Percentiles rank a stretch among this genome's conserved stretches.
Evolutionary conservation across 1,140 invertebrate genomes (phyloP).

Genomic region (Helicoverpa zea): DNA sequence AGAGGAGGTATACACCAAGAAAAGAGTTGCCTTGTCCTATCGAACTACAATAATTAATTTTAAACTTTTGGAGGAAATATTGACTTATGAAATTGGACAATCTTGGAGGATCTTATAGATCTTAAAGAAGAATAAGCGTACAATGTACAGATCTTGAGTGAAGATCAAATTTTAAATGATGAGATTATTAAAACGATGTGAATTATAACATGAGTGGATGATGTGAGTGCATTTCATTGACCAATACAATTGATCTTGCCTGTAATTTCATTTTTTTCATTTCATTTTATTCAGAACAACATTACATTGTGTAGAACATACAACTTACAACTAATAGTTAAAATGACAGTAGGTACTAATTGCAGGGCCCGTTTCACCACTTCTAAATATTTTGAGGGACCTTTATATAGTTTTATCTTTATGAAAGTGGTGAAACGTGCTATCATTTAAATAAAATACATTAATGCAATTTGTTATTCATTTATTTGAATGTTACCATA

Average conservation of each 20-base stretch:
- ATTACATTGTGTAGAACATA: too few relatives aligned
- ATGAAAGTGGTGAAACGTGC: too few relatives aligned
- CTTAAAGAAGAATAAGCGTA: not conserved
- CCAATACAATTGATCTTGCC: conserved; percentile 22
- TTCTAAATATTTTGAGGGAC: too few relatives aligned
- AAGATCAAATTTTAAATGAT: conserved; percentile 11
- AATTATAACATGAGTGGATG: not conserved
- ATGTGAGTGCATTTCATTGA: not conserved
- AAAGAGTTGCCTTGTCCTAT: conserved; percentile 59
- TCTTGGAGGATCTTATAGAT: not conserved
- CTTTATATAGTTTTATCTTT: too few relatives aligned
- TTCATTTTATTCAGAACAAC: too few relatives aligned
- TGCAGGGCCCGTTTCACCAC: too few relatives aligned
- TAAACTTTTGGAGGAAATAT: not conserved
- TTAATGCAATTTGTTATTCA: conserved; percentile 23
- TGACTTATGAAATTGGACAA: not conserved
- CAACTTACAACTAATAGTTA: too few relatives aligned
- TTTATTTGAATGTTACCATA: conserved; percentile 48
- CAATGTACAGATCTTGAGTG: not conserved
- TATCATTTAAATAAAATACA: conserved; percentile 10
- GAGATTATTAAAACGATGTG: conserved; percentile 7
- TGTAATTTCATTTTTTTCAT: too few relatives aligned
- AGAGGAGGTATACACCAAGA: conserved; percentile 67
- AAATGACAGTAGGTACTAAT: conserved; percentile 29
- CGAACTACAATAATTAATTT: conserved; percentile 42